phyloP scores from a whole-genome alignment of 1,140 invertebrate species.

The Lasioglossum albipes region DNA sequence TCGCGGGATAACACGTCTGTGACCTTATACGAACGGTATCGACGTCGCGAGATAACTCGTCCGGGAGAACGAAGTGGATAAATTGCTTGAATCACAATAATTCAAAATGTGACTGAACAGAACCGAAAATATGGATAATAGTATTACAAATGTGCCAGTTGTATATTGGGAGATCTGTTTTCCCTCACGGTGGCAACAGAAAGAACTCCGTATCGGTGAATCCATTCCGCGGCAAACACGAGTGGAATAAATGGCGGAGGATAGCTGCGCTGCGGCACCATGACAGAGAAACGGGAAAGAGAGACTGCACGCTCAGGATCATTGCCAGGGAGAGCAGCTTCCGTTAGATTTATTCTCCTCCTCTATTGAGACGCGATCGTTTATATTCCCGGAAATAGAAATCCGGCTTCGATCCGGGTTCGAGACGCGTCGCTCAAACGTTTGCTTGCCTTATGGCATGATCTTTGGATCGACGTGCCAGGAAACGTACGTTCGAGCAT shows the following conservation, averaged over 20 bases:
- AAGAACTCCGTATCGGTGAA: conserved; percentile 37
- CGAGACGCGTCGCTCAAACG: conserved; percentile 11
- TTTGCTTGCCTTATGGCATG: not conserved
- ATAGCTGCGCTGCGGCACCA: conserved; percentile 31
- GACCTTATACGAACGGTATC: too few relatives aligned
- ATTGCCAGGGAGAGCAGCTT: conserved; percentile 68
- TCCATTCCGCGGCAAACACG: conserved; percentile 48
- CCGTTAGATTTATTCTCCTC: conserved; percentile 73
- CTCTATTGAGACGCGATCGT: conserved; percentile 70
- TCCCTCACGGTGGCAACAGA: not conserved
- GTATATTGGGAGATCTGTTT: not conserved
- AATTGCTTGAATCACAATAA: too few relatives aligned
- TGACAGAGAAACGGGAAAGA: conserved; percentile 44
- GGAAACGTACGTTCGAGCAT: conserved; percentile 14
- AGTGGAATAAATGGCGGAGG: conserved; percentile 58
- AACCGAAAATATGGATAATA: too few relatives aligned
- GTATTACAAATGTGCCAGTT: not conserved
- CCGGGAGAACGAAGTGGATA: too few relatives aligned
- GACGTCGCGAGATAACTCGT: too few relatives aligned
- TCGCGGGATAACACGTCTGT: too few relatives aligned
- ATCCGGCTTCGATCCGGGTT: conserved; percentile 49
- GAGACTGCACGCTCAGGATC: conserved; percentile 58
- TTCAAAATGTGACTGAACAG: too few relatives aligned
- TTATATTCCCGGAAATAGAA: conserved; percentile 73
- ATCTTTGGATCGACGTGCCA: not conserved